A percentile compares a stretch with the other conserved stretches of the same genome.
Conservation (phyloP, 2,113 vertebrate genomes). For the Takifugu flavidus region DNA sequence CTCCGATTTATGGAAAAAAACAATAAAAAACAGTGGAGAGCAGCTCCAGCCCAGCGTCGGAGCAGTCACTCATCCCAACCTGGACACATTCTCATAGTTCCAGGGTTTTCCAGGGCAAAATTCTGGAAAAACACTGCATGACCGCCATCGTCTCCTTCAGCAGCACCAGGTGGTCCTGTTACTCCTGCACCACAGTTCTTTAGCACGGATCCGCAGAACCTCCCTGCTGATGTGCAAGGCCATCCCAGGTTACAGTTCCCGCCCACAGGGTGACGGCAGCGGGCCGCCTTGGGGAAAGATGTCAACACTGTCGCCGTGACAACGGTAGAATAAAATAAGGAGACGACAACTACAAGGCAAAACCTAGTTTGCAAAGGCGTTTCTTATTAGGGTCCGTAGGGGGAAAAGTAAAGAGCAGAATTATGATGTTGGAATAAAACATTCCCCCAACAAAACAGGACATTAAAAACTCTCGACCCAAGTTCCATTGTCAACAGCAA, state of each 20-base stretch:
- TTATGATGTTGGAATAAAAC: conserved; percentile 50
- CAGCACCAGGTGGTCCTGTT: no score
- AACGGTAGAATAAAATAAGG: background rate
- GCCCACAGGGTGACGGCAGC: conserved; percentile 31
- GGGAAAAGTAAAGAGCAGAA: conserved; percentile 7
- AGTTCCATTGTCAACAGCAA: conserved; percentile 34
- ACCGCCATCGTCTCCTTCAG: conserved; percentile 18
- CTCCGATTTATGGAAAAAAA: conserved; percentile 8
- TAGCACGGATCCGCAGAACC: no score
- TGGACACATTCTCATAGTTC: conserved; percentile 36
- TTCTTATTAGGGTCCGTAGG: conserved; percentile 16
- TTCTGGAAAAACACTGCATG: conserved; percentile 20
- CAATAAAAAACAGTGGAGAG: conserved; percentile 1
- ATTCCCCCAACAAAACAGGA: conserved; percentile 27
- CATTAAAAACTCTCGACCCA: conserved; percentile 22
- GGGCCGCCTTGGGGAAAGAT: conserved; percentile 30
- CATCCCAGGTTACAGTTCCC: conserved; percentile 25
- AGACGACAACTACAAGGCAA: conserved; percentile 27
- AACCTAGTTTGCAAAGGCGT: conserved; percentile 23
- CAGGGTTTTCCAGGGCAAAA: conserved; percentile 35
- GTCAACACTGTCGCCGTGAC: background rate
- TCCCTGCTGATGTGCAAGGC: conserved; percentile 3
- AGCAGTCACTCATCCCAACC: conserved; percentile 23
- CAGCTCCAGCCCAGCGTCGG: no score
- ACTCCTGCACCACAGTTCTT: no score